These are phyloP conservation scores for Indicator maculatus DNA, from an alignment of 2,113 vertebrate genomes.

Conservation along the genomic window DNA sequence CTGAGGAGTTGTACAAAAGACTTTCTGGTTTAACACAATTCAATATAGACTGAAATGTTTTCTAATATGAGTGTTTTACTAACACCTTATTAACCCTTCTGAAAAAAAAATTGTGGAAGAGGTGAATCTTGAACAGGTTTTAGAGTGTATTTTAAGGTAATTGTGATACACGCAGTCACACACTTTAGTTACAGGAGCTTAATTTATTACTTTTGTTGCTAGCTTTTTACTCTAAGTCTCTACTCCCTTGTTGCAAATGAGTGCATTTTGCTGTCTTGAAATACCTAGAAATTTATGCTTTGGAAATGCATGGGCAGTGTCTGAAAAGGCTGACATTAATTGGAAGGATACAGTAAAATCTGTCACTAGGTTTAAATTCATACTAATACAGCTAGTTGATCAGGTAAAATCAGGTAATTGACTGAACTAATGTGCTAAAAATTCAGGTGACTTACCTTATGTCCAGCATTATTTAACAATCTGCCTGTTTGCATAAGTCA, in stretches of 20 bases:
- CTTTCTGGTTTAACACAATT: neutral
- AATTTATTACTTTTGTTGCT: neutral
- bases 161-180: neutral
- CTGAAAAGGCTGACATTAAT: conserved; percentile 53
- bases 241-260: neutral
- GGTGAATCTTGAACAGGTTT: neutral
- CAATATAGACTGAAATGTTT: neutral
- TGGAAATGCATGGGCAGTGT: neutral
- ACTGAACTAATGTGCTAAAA: conserved; percentile 68
- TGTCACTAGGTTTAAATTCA: conserved; percentile 60
- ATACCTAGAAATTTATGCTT: conserved; percentile 10
- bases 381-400: conserved; percentile 26
- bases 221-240: neutral
- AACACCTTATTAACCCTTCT: neutral
- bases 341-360: conserved; percentile 57
- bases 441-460: conserved; percentile 56
- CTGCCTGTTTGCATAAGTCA: conserved; percentile 50
- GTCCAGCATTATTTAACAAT: conserved; percentile 56
- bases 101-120: neutral
- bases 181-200: neutral
- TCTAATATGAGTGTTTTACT: neutral
- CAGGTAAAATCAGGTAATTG: conserved; percentile 63
- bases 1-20: neutral
- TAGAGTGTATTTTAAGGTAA: neutral
- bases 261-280: conserved; percentile 39